Conservation (phyloP, 2,113 vertebrate genomes). For the Coryphaenoides rupestris region DNA sequence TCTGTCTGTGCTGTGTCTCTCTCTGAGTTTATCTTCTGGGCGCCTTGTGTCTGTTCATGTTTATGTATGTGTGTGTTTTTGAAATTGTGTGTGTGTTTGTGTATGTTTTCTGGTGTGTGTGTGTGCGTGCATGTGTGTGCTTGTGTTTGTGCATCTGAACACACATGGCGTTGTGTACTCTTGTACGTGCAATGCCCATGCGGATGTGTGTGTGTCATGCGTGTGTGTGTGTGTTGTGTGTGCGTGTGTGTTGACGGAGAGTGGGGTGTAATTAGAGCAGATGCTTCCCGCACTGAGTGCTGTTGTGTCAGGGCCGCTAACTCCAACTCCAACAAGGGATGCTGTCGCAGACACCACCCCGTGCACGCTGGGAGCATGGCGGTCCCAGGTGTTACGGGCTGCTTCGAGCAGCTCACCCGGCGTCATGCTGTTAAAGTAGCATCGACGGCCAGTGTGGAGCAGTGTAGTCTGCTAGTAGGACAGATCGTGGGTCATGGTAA, state of each 20-base stretch:
- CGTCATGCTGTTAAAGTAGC: too few species aligned
- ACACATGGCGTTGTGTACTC: too few species aligned
- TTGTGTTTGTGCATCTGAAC: not conserved
- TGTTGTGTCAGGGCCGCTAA: too few species aligned
- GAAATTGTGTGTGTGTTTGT: not conserved
- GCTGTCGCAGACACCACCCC: constrained; percentile 6
- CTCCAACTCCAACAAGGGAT: too few species aligned
- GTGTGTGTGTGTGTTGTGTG: constrained; percentile 10
- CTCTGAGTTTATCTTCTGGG: too few species aligned
- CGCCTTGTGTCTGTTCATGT: not conserved
- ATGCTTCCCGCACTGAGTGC: constrained; percentile 35
- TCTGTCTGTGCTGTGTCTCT: too few species aligned
- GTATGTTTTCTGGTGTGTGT: not conserved
- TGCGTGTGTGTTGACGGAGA: constrained; percentile 28
- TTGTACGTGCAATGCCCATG: not conserved
- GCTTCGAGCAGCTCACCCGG: too few species aligned
- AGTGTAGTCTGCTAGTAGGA: too few species aligned
- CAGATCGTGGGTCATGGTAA: too few species aligned
- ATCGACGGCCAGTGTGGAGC: too few species aligned
- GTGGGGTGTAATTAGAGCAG: constrained; percentile 45
- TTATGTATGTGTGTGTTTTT: constrained; percentile 1
- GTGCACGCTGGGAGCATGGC: too few species aligned
- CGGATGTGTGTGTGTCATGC: constrained; percentile 7
- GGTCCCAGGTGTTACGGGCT: too few species aligned
- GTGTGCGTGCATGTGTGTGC: constrained; percentile 5